Base-by-base conservation (phyloP, 2,888 invertebrate genomes). In the Metacarcinus magister region DNA sequence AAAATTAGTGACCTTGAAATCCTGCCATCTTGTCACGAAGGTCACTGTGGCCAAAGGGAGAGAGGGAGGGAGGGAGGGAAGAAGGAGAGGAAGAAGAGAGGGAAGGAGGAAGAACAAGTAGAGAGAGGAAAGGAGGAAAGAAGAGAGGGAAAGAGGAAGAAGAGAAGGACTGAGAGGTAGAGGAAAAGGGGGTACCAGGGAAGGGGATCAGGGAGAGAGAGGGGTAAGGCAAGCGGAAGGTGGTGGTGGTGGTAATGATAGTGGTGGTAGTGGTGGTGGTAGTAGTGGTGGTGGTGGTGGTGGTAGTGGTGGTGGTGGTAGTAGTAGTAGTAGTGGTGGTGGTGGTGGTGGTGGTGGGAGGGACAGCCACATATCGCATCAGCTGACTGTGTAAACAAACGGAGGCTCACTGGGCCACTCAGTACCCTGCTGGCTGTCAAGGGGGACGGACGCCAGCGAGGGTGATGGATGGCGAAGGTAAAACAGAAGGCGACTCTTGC, bases 311-410 rank as follows among this genome's bases (percentile, higher is more conserved):
- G n/a, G n/a, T n/a, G n/a, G n/a, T n/a, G n/a, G n/a, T n/a, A n/a
- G n/a, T n/a, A n/a, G n/a, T n/a, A n/a, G n/a, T n/a, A n/a, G n/a
- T n/a, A n/a, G n/a, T n/a, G n/a, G n/a, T n/a, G n/a, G n/a, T n/a
- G n/a, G n/a, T n/a, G n/a, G n/a, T n/a, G n/a, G n/a, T n/a, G n/a
- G n/a, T n/a, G n/a, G n/a, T n/a, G n/a, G n/a, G n/a, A 16, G 28
- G 82, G 82, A 13, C 82, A 82, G 82, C 32, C 82, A 82, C 82
- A 32, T 82, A 82, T 82, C 82, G 82, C 82, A 82, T 82, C 82
- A 82, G 82, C 82, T 82, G 82, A 82, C 82, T 67, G 82, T 82
- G 82, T 82, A 82, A 82, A 82, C 82, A 82, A 82, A 82, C 82
- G 82, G 82, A 28, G 82, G 7, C 82, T 82, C 82, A 82, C 10